Conservation (phyloP, 2,888 invertebrate genomes). For the Noctua fimbriata region DNA sequence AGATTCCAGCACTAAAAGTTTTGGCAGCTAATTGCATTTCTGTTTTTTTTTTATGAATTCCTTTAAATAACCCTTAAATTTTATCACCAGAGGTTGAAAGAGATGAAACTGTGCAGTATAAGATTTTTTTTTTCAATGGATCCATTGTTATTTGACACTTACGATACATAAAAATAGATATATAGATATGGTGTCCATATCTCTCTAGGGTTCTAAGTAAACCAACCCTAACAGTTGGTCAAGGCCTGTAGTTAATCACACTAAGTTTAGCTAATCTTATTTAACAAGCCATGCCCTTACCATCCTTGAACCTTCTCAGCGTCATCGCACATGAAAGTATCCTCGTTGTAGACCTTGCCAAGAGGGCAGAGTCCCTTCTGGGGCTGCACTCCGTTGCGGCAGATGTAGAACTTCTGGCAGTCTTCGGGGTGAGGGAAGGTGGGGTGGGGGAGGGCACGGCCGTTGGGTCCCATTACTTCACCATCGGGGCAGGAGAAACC, state of each 20-base stretch:
- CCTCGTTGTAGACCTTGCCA: conserved; percentile 95
- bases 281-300: conserved; percentile 81
- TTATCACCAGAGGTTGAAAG: background rate
- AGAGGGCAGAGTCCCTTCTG: conserved; percentile 94
- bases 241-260: background rate
- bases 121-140: background rate
- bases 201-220: background rate
- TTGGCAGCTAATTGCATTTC: background rate
- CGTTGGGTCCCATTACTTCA: conserved; percentile 92
- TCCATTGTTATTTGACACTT: background rate
- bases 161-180: no score
- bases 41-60: no score
- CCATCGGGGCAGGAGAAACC: conserved; percentile 94
- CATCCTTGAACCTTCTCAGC: conserved; percentile 94
- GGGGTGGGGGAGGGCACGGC: conserved; percentile 93
- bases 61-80: background rate
- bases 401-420: conserved; percentile 96
- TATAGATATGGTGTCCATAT: no score
- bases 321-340: conserved; percentile 94
- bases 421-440: conserved; percentile 95
- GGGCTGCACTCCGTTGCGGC: conserved; percentile 94
- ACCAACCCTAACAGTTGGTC: background rate
- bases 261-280: background rate
- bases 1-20: background rate
- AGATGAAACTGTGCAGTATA: background rate